Evolutionary conservation across 2,797 vertebrate species (phyloP), one percentile per base, ranked within the genome.

Genomic region (Orientallactaga sibirica): DNA sequence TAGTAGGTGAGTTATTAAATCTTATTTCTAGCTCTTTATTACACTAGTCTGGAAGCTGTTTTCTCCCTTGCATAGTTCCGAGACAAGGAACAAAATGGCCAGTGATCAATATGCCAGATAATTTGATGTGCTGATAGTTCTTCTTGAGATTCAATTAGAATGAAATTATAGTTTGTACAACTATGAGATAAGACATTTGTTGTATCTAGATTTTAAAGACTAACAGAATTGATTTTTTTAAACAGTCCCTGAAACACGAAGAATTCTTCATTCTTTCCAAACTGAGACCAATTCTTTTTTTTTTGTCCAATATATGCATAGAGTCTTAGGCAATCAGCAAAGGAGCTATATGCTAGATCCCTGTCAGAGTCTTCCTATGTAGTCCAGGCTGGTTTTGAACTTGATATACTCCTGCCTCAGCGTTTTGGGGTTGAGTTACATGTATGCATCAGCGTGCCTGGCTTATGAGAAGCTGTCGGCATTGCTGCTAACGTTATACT

Each of bases 201-300:
- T 79, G n/a, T 67, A 73, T 78, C 74, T 88, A 7, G 86, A 58
- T 85, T 91, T 93, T 79, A 70, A 87, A 87, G n/a, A 71, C 14
- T 76, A 78, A 71, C 41, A 93, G 67, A 86, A 79, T 73, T 83
- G 4, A 4, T 86, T 66, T 16, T 62, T 20, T 33, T 19, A 73
- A 58, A 41, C 12, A 37, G 27, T 82, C 24, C 37, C 58, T 29
- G 52, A 83, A 87, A 37, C 33, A 85, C 58, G 24, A 94, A 77
- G 68, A 88, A 14, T 2, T 43, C 27, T 41, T 92, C 20, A 79
- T 90, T 58, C 14, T 11, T n/a, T 79, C 15, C 15, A 64, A 64
- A 88, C 77, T 25, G n/a, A 25, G 82, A 68, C 52, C 15, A 71
- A 52, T 75, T 83, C 18, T 33, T 41, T 90, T 93, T 90, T 61